Evolutionary conservation across 1,140 invertebrate genomes (phyloP).

Genomic region (Dendrolimus kikuchii): DNA sequence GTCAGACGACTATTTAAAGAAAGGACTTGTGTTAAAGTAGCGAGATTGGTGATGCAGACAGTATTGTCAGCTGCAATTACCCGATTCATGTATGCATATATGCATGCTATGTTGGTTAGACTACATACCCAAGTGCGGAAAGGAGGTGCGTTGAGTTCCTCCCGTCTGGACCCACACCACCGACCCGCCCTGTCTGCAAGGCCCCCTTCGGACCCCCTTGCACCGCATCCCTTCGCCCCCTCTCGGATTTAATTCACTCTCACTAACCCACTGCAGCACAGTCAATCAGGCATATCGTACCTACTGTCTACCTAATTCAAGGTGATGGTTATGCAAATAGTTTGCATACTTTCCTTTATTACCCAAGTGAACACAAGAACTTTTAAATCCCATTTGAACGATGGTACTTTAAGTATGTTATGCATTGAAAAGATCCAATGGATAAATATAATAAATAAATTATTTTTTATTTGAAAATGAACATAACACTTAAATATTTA

Average conservation of each 20-base stretch:
- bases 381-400: too few relatives aligned
- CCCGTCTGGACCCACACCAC: slow-evolving; percentile 64
- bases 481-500: too few relatives aligned
- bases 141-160: slow-evolving; percentile 58
- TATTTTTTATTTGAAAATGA: too few relatives aligned
- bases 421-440: too few relatives aligned
- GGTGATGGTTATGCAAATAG: slow-evolving; percentile 31
- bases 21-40: too few relatives aligned
- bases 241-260: slow-evolving; percentile 62
- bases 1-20: too few relatives aligned
- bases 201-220: slow-evolving; percentile 22
- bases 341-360: too few relatives aligned
- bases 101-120: slow-evolving; percentile 42
- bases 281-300: slow-evolving; percentile 63
- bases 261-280: slow-evolving; percentile 70
- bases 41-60: slow-evolving; percentile 17
- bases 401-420: too few relatives aligned
- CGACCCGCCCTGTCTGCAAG: slow-evolving; percentile 49
- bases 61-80: slow-evolving; percentile 50
- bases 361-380: too few relatives aligned
- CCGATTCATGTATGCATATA: slow-evolving; percentile 28
- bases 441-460: too few relatives aligned
- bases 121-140: slow-evolving; percentile 55
- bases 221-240: slow-evolving; percentile 25
- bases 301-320: slow-evolving; percentile 52